A percentile compares a stretch with the other conserved stretches of the same genome.
Evolutionary conservation across 2,888 invertebrate genomes (phyloP).

Genomic region (Drosophila nr. fundita): DNA sequence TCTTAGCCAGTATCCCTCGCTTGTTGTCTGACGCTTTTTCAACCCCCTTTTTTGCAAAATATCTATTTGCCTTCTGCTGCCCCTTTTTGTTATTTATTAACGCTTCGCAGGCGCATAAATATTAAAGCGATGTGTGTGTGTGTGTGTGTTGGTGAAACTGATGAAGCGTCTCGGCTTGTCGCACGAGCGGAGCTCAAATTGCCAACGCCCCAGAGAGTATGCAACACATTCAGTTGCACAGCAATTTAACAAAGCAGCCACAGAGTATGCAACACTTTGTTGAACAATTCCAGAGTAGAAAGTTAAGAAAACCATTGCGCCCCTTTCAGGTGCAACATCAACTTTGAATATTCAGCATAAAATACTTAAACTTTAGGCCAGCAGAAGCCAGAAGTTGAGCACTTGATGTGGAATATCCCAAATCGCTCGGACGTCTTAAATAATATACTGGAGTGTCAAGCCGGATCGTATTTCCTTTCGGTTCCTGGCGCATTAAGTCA

Average conservation of each 20-base stretch:
- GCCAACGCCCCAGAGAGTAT: slow-evolving; percentile 27
- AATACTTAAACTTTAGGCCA: neutral
- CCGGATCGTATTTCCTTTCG: neutral
- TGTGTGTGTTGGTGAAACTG: slow-evolving; percentile 16
- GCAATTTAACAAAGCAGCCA: slow-evolving; percentile 16
- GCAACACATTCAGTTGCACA: slow-evolving; percentile 13
- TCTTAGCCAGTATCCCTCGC: slow-evolving; percentile 1
- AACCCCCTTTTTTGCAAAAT: slow-evolving; percentile 39
- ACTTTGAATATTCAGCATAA: neutral
- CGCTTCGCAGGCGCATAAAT: slow-evolving; percentile 41
- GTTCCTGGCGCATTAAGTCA: neutral
- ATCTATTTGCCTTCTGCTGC: slow-evolving; percentile 8
- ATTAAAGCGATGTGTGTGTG: slow-evolving; percentile 11
- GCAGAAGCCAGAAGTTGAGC: neutral
- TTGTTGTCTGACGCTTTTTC: slow-evolving; percentile 36
- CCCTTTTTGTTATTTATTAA: slow-evolving; percentile 39
- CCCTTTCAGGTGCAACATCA: neutral
- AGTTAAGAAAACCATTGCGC: neutral
- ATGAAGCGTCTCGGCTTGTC: slow-evolving; percentile 31
- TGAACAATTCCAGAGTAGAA: too few species aligned
- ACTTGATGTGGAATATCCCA: neutral
- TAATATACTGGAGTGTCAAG: neutral
- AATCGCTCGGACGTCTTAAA: neutral
- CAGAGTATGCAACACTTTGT: slow-evolving; percentile 42
- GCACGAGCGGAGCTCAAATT: slow-evolving; percentile 21